These are phyloP conservation scores for Drosophila peninsularis DNA, from an alignment of 2,888 invertebrate genomes.

Conservation along the genomic window DNA sequence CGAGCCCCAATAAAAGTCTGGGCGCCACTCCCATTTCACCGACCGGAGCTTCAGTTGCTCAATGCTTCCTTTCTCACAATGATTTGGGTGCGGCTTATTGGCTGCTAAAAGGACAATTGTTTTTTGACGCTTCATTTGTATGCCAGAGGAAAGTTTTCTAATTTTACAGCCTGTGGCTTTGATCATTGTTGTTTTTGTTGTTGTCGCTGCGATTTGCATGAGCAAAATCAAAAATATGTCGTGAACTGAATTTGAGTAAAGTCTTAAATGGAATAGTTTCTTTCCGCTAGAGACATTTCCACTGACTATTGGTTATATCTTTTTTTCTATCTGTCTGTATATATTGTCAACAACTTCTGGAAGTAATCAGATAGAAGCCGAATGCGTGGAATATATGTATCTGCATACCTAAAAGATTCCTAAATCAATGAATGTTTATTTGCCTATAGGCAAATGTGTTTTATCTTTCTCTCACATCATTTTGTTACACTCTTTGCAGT, in stretches of 20 bases:
- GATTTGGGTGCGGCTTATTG: constrained; percentile 53
- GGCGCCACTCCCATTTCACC: constrained; percentile 20
- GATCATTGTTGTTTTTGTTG: constrained; percentile 12
- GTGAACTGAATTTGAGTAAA: constrained; percentile 32
- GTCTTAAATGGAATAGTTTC: constrained; percentile 1
- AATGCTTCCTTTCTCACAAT: constrained; percentile 34
- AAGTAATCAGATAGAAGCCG: no score
- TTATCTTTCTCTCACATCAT: not conserved
- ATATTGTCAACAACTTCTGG: no score
- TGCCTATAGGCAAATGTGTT: rapidly evolving
- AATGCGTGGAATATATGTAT: not conserved
- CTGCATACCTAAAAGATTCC: not conserved
- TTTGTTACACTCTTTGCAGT: not conserved
- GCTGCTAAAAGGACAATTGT: constrained; percentile 56
- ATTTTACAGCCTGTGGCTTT: constrained; percentile 40
- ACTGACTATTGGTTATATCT: not conserved
- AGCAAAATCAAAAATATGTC: constrained; percentile 23
- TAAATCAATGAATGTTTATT: not conserved
- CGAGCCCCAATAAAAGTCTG: constrained; percentile 45
- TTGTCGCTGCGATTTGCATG: constrained; percentile 6
- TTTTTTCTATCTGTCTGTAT: no score
- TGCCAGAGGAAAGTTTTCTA: constrained; percentile 46
- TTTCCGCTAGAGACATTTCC: not conserved
- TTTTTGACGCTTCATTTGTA: constrained; percentile 62
- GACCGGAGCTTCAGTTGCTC: constrained; percentile 20